Evolutionary conservation across 2,888 invertebrate species (phyloP), one percentile per base, ranked within the genome.

Genomic region (Chorisops tibialis): DNA sequence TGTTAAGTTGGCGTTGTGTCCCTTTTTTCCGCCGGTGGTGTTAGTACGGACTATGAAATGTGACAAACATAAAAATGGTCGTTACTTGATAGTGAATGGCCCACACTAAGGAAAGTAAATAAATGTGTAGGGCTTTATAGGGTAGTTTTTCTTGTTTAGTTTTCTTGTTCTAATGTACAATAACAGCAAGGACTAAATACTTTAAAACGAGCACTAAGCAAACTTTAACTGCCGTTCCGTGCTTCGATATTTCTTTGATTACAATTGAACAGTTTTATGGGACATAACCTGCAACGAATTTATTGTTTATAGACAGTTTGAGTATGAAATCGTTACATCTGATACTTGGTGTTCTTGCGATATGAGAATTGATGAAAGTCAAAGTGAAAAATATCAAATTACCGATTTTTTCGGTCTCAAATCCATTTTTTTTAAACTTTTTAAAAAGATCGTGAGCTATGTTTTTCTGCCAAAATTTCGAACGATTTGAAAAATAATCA

Each of bases 241-340:
- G 7, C 30, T 30, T 7, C 30, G 5, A 30, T 30, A 52, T 61
- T 61, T 61, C 45, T 38, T 52, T 45, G 48, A 61, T 51, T 61
- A 47, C 61, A 54, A 47, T 61, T 61, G 38, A 38, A 61, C 45
- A 52, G 54, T 49, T 60, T 60, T 49, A 60, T 60, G 41, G 60
- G 35, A 24, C 50, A 60, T 51, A 59, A 49, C n/a, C n/a, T n/a
- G n/a, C n/a, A n/a, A n/a, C n/a, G n/a, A n/a, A n/a, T n/a, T n/a
- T n/a, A n/a, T n/a, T n/a, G n/a, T n/a, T n/a, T n/a, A n/a, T n/a
- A n/a, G n/a, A n/a, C n/a, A n/a, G n/a, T n/a, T n/a, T n/a, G n/a
- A n/a, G n/a, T n/a, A n/a, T n/a, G n/a, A n/a, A n/a, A n/a, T n/a
- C n/a, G n/a, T n/a, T n/a, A n/a, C n/a, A n/a, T n/a, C n/a, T n/a